A percentile compares a stretch with the other conserved stretches of the same genome.
Evolutionary conservation across 1,140 invertebrate genomes (phyloP).

Genomic region (Drosophila auraria): DNA sequence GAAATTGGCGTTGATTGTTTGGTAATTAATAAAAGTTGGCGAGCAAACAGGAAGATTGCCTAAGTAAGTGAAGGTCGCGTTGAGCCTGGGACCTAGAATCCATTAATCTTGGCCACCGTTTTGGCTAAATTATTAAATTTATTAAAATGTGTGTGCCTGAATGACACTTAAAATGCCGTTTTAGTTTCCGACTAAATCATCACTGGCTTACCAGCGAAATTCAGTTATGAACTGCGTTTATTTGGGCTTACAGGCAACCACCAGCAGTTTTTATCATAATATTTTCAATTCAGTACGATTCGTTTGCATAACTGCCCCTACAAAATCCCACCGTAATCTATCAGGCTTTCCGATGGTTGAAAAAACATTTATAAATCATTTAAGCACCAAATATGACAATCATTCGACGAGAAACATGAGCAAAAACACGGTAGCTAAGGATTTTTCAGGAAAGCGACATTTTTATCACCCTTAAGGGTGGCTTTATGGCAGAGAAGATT

Average conservation of each 20-base stretch:
- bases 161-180: slow-evolving; percentile 5
- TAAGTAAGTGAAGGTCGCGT: slow-evolving; percentile 24
- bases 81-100: background rate
- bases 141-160: background rate
- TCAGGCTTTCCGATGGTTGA: slow-evolving; percentile 33
- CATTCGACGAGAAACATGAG: slow-evolving; percentile 25
- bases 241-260: slow-evolving; percentile 23
- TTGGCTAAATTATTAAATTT: slow-evolving; percentile 8
- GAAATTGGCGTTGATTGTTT: slow-evolving; percentile 79
- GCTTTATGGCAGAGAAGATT: background rate
- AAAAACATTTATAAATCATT: slow-evolving; percentile 64
- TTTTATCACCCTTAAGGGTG: slow-evolving; percentile 9
- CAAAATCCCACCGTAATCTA: slow-evolving; percentile 38
- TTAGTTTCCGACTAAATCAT: slow-evolving; percentile 7
- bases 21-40: slow-evolving; percentile 73
- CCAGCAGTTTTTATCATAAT: slow-evolving; percentile 36
- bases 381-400: slow-evolving; percentile 55
- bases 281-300: slow-evolving; percentile 20
- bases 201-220: slow-evolving; percentile 23
- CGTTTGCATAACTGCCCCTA: slow-evolving; percentile 17
- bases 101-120: slow-evolving; percentile 2
- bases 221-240: slow-evolving; percentile 8
- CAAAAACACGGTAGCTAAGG: background rate
- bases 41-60: slow-evolving; percentile 30
- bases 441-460: too few relatives aligned